Base-by-base conservation (phyloP, 2,888 invertebrate genomes). In the Galeopsomyia nigrocyanea region DNA sequence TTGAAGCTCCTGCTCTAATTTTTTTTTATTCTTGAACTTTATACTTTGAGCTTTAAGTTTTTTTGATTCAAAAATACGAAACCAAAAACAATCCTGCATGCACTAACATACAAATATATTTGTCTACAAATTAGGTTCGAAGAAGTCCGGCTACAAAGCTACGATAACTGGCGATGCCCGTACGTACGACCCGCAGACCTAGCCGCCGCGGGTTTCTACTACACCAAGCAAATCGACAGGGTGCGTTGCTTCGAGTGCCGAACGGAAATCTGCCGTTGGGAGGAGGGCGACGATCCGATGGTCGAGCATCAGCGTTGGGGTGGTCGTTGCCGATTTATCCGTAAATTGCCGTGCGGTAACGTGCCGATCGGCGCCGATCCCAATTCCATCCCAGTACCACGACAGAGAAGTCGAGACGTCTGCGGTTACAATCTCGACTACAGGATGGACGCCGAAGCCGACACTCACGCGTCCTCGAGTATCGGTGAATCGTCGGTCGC, bases 201-300 rank as follows among this genome's bases (percentile, higher is more conserved):
- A 78, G 95, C 96, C 0, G 89, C 89, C 67, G 93, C 94, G 75
- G 97, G 97, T 17, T 95, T 97, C 87, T 95, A 93, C 85, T 96
- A 91, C 81, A 90, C 92, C 9, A 91, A 92, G 26, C 89, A 91
- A 76, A 90, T 89, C 47, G 95, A 96, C 81, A 91, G 92, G 82
- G 95, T 96, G 14, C 90, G 91, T 75, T 96, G 95, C 84, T 92
- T 93, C 65, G 95, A 93, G 84, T 94, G 95, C 84, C 90, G 91
- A 78, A 90, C 94, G 64, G 93, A 95, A 85, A 92, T 96, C 71
- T 92, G 93, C 82, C 89, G 91, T 73, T 97, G 96, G 96, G 91
- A 92, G 76, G 89, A 88, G 76, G 93, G 92, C 16, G 96, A 97
- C 85, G 91, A 92, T 82, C 94, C 95, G 2, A 90, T 92, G 21